These are phyloP conservation scores for Barnardius zonarius DNA, from an alignment of 2,113 vertebrate species.

Conservation along the genomic window DNA sequence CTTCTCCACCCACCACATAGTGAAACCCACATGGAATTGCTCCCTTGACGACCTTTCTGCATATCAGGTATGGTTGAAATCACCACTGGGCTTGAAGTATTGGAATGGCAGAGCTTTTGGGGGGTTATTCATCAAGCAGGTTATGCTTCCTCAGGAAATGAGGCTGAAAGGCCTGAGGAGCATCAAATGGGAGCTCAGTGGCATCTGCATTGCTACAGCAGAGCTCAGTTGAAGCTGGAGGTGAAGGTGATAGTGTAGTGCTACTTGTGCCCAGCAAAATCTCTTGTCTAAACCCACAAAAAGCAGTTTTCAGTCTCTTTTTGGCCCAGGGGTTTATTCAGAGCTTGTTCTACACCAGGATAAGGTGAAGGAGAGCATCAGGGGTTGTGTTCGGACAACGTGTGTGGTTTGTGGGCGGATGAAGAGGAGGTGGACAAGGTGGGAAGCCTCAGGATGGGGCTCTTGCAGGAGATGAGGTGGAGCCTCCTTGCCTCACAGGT, in stretches of 20 bases:
- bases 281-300: neutral
- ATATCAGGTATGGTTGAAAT: neutral
- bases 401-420: neutral
- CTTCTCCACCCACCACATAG: accelerated
- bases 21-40: accelerated
- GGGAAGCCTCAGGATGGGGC: neutral
- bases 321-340: neutral
- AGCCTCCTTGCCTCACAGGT: neutral
- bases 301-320: neutral
- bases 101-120: neutral
- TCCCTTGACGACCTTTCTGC: neutral
- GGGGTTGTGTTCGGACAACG: accelerated
- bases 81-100: neutral
- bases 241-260: too few species aligned
- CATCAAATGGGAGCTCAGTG: neutral
- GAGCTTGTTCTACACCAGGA: accelerated
- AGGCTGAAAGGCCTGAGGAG: neutral
- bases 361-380: neutral
- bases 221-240: neutral
- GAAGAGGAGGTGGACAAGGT: neutral
- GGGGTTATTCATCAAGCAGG: neutral
- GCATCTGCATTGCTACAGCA: neutral
- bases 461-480: neutral
- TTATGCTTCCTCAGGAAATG: neutral
- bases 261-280: neutral